Evolutionary conservation across 1,140 invertebrate species (phyloP).

Genomic region (Phenacoccus solenopsis): DNA sequence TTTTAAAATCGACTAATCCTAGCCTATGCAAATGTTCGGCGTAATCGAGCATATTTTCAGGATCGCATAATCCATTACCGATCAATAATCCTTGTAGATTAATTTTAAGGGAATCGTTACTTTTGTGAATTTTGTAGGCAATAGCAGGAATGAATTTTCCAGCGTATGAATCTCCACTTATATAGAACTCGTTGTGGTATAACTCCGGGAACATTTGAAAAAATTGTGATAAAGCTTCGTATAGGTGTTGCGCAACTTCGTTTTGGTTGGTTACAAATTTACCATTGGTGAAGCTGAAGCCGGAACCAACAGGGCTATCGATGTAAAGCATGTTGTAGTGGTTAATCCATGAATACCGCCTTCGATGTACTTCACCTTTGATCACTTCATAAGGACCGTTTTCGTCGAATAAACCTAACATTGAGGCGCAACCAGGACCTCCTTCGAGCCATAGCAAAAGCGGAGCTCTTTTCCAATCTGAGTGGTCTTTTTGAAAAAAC

Average conservation of each 20-base stretch:
- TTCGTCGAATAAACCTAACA: constrained; percentile 69
- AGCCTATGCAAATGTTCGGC: constrained; percentile 49
- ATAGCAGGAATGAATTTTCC: constrained; percentile 74
- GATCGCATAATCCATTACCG: constrained; percentile 53
- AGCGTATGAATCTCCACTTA: constrained; percentile 77
- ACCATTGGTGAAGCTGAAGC: constrained; percentile 51
- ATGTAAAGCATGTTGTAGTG: constrained; percentile 48
- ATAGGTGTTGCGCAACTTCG: constrained; percentile 32
- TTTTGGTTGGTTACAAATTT: constrained; percentile 54
- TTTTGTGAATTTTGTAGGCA: constrained; percentile 57
- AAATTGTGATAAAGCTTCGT: constrained; percentile 40
- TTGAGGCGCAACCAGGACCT: constrained; percentile 62
- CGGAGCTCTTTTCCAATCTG: background rate
- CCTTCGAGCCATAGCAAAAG: constrained; percentile 76
- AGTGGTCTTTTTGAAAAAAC: background rate
- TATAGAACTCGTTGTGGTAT: constrained; percentile 52
- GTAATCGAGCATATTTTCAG: constrained; percentile 47
- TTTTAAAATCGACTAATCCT: constrained; percentile 43
- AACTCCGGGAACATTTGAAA: constrained; percentile 56
- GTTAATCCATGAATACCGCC: constrained; percentile 23
- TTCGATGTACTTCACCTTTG: background rate
- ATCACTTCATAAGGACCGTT: constrained; percentile 39
- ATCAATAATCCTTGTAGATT: constrained; percentile 42
- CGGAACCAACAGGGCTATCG: constrained; percentile 44
- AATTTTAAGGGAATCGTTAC: constrained; percentile 29